Evolutionary conservation across 1,140 invertebrate genomes (phyloP).

Genomic region (Metaphire vulgaris): DNA sequence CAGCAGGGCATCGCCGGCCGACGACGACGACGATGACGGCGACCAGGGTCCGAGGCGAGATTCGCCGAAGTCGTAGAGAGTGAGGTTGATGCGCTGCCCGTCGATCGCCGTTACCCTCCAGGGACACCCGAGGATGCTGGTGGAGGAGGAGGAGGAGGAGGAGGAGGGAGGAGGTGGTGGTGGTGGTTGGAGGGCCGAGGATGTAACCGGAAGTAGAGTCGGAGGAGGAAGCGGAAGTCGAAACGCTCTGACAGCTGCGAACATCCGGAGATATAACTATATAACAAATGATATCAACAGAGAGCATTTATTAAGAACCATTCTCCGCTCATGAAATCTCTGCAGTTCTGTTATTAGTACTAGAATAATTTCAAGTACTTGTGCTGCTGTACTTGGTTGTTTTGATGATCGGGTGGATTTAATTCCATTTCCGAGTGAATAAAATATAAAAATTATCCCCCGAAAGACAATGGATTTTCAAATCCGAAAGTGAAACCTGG

Average conservation of each 20-base stretch:
- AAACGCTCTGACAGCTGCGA: neutral
- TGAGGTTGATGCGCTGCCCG: constrained; percentile 18
- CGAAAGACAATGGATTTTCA: no score
- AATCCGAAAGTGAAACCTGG: no score
- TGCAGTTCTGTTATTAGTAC: neutral
- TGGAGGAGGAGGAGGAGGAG: neutral
- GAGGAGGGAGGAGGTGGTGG: neutral
- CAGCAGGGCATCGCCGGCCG: neutral
- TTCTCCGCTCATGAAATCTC: neutral
- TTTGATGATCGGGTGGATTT: neutral
- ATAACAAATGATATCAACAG: neutral
- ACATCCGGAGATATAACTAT: neutral
- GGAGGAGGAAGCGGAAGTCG: neutral
- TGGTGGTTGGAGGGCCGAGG: neutral
- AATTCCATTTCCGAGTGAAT: neutral
- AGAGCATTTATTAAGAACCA: neutral
- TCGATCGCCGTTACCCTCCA: neutral
- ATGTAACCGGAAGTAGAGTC: neutral
- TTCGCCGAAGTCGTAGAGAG: constrained; percentile 17
- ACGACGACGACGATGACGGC: neutral
- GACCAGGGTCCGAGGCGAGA: neutral
- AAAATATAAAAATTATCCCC: neutral
- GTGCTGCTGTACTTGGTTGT: neutral
- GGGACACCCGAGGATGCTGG: neutral
- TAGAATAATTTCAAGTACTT: neutral